Base-by-base conservation (phyloP, 1,140 invertebrate species). In the Frieseomelitta varia region DNA sequence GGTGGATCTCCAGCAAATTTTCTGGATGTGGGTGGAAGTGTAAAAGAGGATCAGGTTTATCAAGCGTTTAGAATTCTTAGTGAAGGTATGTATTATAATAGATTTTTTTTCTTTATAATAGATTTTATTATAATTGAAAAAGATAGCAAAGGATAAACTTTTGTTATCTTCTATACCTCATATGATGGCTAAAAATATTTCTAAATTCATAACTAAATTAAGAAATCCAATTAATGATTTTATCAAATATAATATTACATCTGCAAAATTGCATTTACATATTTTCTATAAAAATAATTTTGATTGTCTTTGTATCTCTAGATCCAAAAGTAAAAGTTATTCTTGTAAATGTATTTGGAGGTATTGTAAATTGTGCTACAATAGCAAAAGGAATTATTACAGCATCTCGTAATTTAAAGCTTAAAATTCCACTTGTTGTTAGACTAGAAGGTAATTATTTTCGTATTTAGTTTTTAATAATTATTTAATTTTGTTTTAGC, bases 261-360 rank as follows among this genome's bases (percentile, higher is more conserved):
- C 21, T 17, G 10, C 2, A 21, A 47, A 72, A 72, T 72, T 69
- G 55, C 47, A 56, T 61, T 30, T 24, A 51, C 19, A n/a, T 15
- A 76, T 39, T 76, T 68, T 87, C 6, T 21, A 55, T 21, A 58
- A 56, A 72, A 58, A 19, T 75, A 11, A 81, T 79, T 81, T 77
- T 79, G 34, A 68, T 69, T 87, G 56, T 77, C 30, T 81, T 83
- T 90, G 74, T 87, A 89, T 87, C 90, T 89, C 95, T 95, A 92
- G 97, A 98, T 95, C 96, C 96, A n/a, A 98, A 97, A 93, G 99
- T 99, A 0, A 98, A 99, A 95, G 97, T 97, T 8, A 98, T 99
- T 89, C 96, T 99, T 78, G 98, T 99, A 0, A 99, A 99, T 95
- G 98, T 99, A 8, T 99, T 99, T 96, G 99, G 98, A 85, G 99